These are phyloP conservation scores for Liasis olivaceus DNA, from an alignment of 2,797 vertebrate species.

Conservation along the genomic window DNA sequence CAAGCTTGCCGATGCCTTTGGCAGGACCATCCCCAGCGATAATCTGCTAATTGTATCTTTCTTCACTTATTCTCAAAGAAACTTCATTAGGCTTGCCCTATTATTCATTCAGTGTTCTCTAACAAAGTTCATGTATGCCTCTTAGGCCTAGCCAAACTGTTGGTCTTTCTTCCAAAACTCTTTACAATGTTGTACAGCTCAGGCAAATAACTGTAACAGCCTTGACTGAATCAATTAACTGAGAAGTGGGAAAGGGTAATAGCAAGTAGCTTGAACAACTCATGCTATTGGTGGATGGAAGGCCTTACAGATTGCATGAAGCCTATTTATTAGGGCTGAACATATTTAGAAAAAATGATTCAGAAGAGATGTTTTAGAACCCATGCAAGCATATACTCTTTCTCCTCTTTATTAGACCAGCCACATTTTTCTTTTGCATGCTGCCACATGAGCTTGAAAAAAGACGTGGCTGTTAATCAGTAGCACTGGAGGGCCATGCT, in stretches of 20 bases:
- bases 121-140: background rate
- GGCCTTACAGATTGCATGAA: background rate
- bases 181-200: background rate
- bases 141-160: background rate
- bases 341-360: background rate
- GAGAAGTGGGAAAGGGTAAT: background rate
- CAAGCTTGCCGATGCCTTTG: background rate
- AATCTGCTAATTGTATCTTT: background rate
- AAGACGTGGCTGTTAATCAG: background rate
- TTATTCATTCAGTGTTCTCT: background rate
- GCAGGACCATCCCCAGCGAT: background rate
- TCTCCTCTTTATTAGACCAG: background rate
- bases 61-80: background rate
- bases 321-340: background rate
- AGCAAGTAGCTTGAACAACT: background rate
- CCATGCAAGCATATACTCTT: background rate
- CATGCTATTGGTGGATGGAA: background rate
- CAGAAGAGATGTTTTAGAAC: background rate
- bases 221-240: constrained; percentile 17
- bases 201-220: background rate
- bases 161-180: background rate
- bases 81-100: background rate
- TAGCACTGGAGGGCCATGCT: background rate
- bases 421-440: background rate
- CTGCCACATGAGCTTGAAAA: background rate